Evolutionary conservation across 2,888 invertebrate genomes (phyloP), one percentile per base, ranked within the genome.

Genomic region (Parapristionchus giblindavisi): DNA sequence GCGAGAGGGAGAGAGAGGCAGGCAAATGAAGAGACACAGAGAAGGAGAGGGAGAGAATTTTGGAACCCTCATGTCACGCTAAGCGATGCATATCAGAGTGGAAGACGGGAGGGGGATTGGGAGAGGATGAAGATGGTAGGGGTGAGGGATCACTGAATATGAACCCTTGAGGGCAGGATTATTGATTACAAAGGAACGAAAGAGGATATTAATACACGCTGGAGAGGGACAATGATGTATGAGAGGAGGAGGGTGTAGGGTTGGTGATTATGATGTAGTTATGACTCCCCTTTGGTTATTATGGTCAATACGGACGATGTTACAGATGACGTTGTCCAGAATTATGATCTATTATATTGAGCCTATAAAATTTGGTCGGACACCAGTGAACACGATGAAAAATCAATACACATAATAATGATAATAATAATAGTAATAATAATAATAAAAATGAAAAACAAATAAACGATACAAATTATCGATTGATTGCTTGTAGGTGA

Each of bases 401-500:
- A 24, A 24, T 48, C 2, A 36, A 6, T 21, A 11, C 21, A 3
- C 1, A 2, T 17, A 60, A 21, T 14, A 29, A 63, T 40, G 40
- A 24, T 2, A 36, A 3, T 58, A 32, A 11, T 32, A 58, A n/a
- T n/a, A n/a, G n/a, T n/a, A n/a, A n/a, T n/a, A n/a, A 48, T 48
- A 48, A 48, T 48, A 48, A 48, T 11, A 48, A 21, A 14, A 48
- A 21, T 48, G 48, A 21, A 21, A 48, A 48, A 48, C 14, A 48
- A 14, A 48, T 14, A 21, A 48, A 21, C 48, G 11, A 48, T 14
- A 48, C 11, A 21, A 48, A 21, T 11, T 48, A 21, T 21, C 48
- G 48, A 48, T 48, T 48, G 48, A 21, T 11, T 17, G 56, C 8
- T 77, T 81, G 54, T 79, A 83, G 80, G 81, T 80, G n/a, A 75